Evolutionary conservation across 2,888 invertebrate genomes (phyloP).

Genomic region (Timema cristinae): DNA sequence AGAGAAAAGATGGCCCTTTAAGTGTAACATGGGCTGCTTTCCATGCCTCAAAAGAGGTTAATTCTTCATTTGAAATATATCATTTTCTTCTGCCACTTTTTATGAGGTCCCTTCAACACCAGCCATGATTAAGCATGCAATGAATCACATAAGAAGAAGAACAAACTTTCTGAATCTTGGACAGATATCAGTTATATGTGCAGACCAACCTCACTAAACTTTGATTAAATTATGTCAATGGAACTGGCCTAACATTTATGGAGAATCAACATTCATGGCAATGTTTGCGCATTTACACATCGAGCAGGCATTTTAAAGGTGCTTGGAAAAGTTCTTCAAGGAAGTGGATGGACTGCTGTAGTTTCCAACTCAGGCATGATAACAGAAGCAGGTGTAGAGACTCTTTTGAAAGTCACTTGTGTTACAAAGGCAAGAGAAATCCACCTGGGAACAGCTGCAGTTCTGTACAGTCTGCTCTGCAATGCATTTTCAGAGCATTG

Average conservation of each 20-base stretch:
- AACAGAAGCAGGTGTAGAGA: conserved; percentile 33
- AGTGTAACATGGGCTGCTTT: too few relatives aligned
- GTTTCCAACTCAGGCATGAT: conserved; percentile 33
- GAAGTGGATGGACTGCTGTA: conserved; percentile 35
- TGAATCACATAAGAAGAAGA: not conserved
- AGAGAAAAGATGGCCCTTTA: too few relatives aligned
- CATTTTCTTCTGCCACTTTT: not conserved
- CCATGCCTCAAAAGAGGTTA: too few relatives aligned
- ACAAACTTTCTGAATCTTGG: conserved; percentile 33
- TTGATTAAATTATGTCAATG: conserved; percentile 37
- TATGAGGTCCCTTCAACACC: not conserved
- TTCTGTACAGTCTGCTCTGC: not conserved
- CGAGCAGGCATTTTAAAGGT: conserved; percentile 36
- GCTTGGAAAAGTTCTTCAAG: conserved; percentile 33
- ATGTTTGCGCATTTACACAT: conserved; percentile 39
- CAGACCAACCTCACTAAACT: conserved; percentile 36
- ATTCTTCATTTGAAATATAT: too few relatives aligned
- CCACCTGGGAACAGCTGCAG: conserved; percentile 32
- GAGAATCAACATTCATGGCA: conserved; percentile 35
- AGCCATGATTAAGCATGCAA: not conserved
- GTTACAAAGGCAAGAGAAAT: conserved; percentile 20
- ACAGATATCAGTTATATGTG: conserved; percentile 34
- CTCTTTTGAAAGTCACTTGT: conserved; percentile 23
- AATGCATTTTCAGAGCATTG: not conserved
- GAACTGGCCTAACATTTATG: conserved; percentile 34